Evolutionary conservation across 2,888 invertebrate genomes (phyloP), one percentile per base, ranked within the genome.

Genomic region (Parnassius apollo): DNA sequence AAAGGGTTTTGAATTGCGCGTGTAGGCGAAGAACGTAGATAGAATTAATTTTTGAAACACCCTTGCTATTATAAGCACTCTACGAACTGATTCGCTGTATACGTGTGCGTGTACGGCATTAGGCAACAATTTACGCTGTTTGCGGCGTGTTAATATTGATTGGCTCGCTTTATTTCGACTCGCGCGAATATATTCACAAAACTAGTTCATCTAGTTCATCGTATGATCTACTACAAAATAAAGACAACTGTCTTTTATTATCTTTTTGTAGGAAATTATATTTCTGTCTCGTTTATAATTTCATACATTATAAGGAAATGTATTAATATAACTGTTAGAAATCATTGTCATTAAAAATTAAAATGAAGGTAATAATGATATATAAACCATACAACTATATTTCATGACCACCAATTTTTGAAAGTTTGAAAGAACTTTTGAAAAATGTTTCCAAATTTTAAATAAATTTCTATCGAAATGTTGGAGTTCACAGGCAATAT

Each of bases 101-200:
- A 85, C 87, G 88, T 90, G 90, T 73, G 90, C 73, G 90, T 79
- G 84, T 79, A 78, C 80, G 85, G 89, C 89, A 91, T 91, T 91
- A 91, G 91, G 91, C 91, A 91, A 91, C 91, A 90, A 91, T 91
- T 91, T 91, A 91, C 91, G 90, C 90, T 91, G 91, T 91, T 91
- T 91, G 91, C 85, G 91, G 91, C 85, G 91, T 91, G 91, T 91
- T 91, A 89, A 91, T 91, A 91, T 91, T 91, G 91, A 91, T 91
- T 91, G 90, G 91, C 88, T 88, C 87, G 90, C 90, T 91, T 90
- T 91, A 91, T 91, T 91, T 89, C 86, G 87, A 87, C 89, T 87
- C 83, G 83, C 83, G 85, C 84, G 83, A 86, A 86, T 88, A 86
- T 86, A 88, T 88, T 82, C 81, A 78, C 82, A 77, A 81, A 85